Evolutionary conservation across 2,113 vertebrate species (phyloP), one percentile per base, ranked within the genome.

Genomic region (Laterallus jamaicensis): DNA sequence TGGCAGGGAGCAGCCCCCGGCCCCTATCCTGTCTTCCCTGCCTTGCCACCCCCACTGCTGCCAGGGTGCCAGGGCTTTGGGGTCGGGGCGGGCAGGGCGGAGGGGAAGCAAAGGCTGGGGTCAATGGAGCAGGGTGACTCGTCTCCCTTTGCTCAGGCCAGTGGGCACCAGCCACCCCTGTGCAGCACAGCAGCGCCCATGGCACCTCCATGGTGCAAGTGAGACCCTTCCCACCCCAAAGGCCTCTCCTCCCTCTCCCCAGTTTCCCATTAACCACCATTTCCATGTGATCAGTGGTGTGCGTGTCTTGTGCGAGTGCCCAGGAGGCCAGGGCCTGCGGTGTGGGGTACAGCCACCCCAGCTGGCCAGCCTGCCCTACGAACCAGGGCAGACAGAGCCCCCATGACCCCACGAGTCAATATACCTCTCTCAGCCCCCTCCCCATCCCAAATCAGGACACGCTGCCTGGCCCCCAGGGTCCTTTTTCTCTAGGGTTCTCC

Each of bases 401-500:
- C 81, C 64, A 31, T 10, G 50, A 91, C 85, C 85, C 78, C 59
- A 20, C 42, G 52, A 64, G 49, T 87, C 78, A 85, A 24, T 82
- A 87, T 37, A 90, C 78, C 75, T 77, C 89, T 82, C 80, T 87
- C 56, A 77, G 73, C 44, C 39, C 64, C 62, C 79, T 68, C 69
- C 64, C 70, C 37, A 5, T 20, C 71, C 85, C 93, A 44, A 49
- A 80, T 40, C 91, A 95, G 95, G 91, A 82, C 86, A 80, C 26
- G 55, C 82, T 9, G 0, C 32, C 42, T 32, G 47, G n/a, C 31
- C 22, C 26, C 59, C n/a, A 3, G 5, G 21, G 28, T 88, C 67
- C 83, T 88, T 92, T 96, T 92, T 85, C 90, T 90, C 47, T 86
- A 91, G 73, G 44, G 82, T 95, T 77, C 90, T 58, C 95, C 91